Base-by-base conservation (phyloP, 64 coral and sea anemone species). In the Porites lutea region DNA sequence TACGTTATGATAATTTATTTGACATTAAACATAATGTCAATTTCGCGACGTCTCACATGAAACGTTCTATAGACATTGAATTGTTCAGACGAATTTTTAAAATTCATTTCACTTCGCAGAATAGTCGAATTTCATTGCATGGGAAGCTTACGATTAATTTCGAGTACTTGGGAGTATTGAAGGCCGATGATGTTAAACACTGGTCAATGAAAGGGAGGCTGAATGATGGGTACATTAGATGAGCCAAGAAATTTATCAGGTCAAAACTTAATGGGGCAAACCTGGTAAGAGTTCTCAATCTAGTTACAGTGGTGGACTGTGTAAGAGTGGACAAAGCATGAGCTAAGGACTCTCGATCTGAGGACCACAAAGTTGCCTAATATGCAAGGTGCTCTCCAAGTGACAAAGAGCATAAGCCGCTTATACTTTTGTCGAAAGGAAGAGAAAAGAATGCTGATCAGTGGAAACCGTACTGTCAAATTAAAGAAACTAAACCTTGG, bases 191-290 rank as follows among this genome's bases (percentile, higher is more conserved):
- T 18, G 13, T 60, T 20, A n/a, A 63, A 46, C 72, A 64, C 12
- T 7, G 46, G 48, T 20, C 48, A 49, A 74, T 77, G 67, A 72
- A 72, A 13, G 37, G 3, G 27, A 72, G 22, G 37, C 9, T 72
- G 6, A 27, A 43, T 9, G 12, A 72, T 14, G 87, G 78, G 75
- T 88, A 88, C 49, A 12, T 58, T 43, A 59, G 72, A 16, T 20
- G 55, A 74, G 18, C 65, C 13, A 75, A 61, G 45, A 45, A n/a
- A 14, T 12, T 65, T 43, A 6, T 73, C 73, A 77, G 46, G 52
- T 13, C 72, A 65, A 77, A 77, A 78, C 20, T 76, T 7, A 89
- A 76, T 14, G 57, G 52, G 3, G 75, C 14, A 50, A 89, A 88
- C 55, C 2, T 27, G 68, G 72, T 88, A 4, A 59, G 4, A 12